phyloP scores from a whole-genome alignment of 2,113 vertebrate species.

The Nipponia nippon region DNA sequence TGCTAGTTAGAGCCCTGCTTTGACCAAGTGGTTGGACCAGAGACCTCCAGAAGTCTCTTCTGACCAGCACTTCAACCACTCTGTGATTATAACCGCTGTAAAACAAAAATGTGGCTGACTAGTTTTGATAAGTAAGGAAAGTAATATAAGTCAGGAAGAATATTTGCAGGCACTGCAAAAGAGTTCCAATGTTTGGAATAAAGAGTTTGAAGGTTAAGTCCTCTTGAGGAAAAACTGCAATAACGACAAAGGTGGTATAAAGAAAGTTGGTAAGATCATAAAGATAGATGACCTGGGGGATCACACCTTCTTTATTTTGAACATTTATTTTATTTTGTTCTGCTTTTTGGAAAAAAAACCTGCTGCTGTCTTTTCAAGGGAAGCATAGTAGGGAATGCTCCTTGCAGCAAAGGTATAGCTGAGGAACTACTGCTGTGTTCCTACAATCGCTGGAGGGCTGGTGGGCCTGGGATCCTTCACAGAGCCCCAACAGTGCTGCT shows the following conservation, averaged over 20 bases:
- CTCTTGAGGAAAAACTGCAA: background rate
- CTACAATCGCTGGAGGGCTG: background rate
- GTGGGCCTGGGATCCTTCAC: background rate
- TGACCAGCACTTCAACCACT: background rate
- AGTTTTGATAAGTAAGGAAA: background rate
- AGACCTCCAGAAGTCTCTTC: background rate
- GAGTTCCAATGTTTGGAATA: background rate
- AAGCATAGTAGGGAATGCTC: background rate
- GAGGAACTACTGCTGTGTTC: background rate
- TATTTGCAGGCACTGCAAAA: background rate
- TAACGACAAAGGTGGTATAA: background rate
- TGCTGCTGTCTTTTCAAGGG: background rate
- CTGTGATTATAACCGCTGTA: background rate
- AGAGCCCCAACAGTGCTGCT: background rate
- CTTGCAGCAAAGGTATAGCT: background rate
- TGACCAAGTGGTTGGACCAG: background rate
- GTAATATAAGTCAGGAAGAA: background rate
- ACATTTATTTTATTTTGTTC: background rate
- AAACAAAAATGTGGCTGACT: background rate
- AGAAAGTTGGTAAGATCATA: background rate
- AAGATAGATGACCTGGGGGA: background rate
- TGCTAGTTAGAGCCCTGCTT: background rate
- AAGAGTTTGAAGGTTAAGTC: background rate
- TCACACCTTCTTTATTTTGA: background rate
- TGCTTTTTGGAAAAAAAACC: rapidly evolving